A percentile compares a stretch with the other conserved stretches of the same genome.
phyloP scores from a whole-genome alignment of 2,888 invertebrate species.

The Candidula unifasciata region DNA sequence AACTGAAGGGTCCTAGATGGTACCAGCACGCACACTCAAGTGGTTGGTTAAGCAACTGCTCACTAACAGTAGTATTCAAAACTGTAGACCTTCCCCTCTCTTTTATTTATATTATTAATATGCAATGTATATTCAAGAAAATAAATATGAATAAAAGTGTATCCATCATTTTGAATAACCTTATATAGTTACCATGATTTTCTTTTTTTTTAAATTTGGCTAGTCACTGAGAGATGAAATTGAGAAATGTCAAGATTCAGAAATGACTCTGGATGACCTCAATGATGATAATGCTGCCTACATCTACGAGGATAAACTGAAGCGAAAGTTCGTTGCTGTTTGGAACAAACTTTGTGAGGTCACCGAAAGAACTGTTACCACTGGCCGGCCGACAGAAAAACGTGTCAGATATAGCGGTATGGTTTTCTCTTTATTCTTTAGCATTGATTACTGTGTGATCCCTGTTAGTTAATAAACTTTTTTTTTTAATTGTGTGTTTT shows the following conservation, averaged over 20 bases:
- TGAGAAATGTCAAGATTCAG: constrained; percentile 83
- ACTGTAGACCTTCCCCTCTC: too few relatives aligned
- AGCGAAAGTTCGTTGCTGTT: constrained; percentile 74
- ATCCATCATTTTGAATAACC: too few relatives aligned
- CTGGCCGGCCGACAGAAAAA: constrained; percentile 72
- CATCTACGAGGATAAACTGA: constrained; percentile 84
- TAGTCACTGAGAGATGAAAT: constrained; percentile 84
- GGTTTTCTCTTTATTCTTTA: background rate
- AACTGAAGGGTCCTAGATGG: too few relatives aligned
- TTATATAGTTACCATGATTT: background rate
- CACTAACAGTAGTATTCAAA: too few relatives aligned
- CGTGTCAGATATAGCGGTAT: constrained; percentile 71
- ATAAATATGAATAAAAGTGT: too few relatives aligned
- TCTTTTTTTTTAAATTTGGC: background rate
- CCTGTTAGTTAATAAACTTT: too few relatives aligned
- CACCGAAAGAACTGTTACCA: constrained; percentile 62
- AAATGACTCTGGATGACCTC: constrained; percentile 82
- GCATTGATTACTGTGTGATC: background rate
- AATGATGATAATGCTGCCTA: constrained; percentile 87
- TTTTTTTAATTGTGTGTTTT: too few relatives aligned
- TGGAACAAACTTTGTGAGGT: constrained; percentile 81
- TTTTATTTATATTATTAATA: too few relatives aligned
- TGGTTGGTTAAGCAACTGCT: background rate
- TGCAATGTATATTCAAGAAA: too few relatives aligned
- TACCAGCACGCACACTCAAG: background rate